A percentile compares a stretch with the other conserved stretches of the same genome.
Evolutionary conservation across 1,140 invertebrate species (phyloP).

Genomic region (Hycleus phaleratus): DNA sequence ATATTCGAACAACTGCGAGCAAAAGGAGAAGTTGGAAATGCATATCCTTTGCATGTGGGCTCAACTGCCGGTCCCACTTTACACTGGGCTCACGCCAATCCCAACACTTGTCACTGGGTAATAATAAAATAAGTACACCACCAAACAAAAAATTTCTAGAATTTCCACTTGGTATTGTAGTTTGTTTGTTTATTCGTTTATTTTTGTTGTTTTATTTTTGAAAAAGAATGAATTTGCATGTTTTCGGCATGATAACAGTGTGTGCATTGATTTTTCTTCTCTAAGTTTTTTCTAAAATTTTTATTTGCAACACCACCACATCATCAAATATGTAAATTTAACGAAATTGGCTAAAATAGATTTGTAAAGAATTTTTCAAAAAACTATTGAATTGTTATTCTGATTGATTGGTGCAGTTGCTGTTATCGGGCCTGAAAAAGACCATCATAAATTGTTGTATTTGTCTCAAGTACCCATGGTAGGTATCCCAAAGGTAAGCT

Average conservation of each 20-base stretch:
- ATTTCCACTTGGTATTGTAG: conserved; percentile 1
- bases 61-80: conserved; percentile 41
- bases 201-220: conserved; percentile 1
- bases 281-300: background rate
- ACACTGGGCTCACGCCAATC: conserved; percentile 39
- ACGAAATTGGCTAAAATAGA: background rate
- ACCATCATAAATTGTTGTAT: conserved; percentile 51
- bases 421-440: conserved; percentile 41
- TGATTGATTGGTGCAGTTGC: conserved; percentile 36
- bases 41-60: conserved; percentile 77
- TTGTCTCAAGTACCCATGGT: conserved; percentile 50
- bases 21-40: conserved; percentile 78
- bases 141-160: background rate
- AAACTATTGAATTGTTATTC: conserved; percentile 1
- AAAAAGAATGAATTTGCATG: background rate
- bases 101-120: conserved; percentile 62
- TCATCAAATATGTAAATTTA: background rate
- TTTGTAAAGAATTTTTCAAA: background rate
- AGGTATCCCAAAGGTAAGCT: conserved; percentile 40
- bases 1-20: conserved; percentile 87
- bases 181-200: conserved; percentile 1
- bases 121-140: conserved; percentile 40
- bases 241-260: background rate
- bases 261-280: conserved; percentile 1
- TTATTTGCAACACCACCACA: conserved; percentile 4